Evolutionary conservation across 2,113 vertebrate genomes (phyloP).

Genomic region (Lepus europaeus): DNA sequence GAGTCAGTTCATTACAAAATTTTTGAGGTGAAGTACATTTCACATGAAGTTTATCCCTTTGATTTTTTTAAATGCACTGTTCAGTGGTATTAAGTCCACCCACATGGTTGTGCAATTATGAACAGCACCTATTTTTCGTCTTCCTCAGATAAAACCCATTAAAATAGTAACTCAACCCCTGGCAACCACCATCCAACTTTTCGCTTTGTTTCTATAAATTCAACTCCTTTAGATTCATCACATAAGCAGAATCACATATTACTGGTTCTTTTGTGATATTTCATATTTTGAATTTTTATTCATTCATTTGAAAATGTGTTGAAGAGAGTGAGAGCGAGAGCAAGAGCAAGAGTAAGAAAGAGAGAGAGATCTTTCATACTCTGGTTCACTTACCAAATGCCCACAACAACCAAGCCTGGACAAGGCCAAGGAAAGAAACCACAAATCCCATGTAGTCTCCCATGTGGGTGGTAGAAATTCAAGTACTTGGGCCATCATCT

Average conservation of each 20-base stretch:
- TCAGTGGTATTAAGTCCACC: background rate
- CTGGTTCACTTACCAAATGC: no score
- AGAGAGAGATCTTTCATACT: no score
- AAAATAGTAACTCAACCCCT: background rate
- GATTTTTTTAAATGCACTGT: background rate
- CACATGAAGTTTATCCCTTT: background rate
- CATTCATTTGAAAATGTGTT: no score
- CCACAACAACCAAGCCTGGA: no score
- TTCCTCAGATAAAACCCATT: background rate
- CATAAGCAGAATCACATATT: background rate
- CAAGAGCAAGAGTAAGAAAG: no score
- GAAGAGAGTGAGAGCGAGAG: no score
- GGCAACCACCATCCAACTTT: accelerated
- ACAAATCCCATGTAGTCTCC: no score
- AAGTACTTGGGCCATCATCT: no score
- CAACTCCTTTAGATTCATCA: background rate
- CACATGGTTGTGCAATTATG: background rate
- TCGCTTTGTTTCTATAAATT: background rate
- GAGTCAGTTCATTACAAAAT: background rate
- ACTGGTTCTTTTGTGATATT: background rate
- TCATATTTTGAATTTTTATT: background rate
- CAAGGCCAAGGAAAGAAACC: no score
- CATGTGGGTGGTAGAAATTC: no score
- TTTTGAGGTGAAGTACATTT: background rate
- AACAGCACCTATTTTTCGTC: background rate